Evolutionary conservation across 2,113 vertebrate species (phyloP).

Genomic region (Cebus imitator): DNA sequence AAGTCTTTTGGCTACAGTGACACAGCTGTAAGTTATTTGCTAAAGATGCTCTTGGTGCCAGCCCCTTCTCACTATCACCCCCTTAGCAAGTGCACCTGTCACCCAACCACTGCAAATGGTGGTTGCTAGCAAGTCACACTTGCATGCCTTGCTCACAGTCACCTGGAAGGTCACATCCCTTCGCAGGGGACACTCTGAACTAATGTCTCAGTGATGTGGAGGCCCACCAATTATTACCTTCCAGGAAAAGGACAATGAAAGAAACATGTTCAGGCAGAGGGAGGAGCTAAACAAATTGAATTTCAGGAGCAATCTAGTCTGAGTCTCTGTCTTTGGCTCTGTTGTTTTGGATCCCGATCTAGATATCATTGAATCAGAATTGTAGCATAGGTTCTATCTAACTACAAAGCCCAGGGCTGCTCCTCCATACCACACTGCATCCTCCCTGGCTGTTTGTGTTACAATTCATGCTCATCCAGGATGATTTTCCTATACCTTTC

Average conservation of each 20-base stretch:
- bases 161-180: not conserved
- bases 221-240: not conserved
- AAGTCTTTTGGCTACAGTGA: not conserved
- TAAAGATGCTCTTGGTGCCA: not conserved
- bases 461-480: not conserved
- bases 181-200: not conserved
- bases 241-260: not conserved
- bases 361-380: accelerated
- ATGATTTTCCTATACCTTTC: not conserved
- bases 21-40: not conserved
- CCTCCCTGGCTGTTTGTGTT: accelerated
- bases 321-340: not conserved
- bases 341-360: not conserved
- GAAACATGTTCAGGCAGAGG: not conserved
- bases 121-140: not conserved
- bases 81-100: not conserved
- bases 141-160: not conserved
- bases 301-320: not conserved
- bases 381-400: not conserved
- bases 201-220: no score
- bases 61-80: not conserved
- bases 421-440: not conserved
- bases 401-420: not conserved
- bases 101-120: no score
- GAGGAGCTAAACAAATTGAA: not conserved